A percentile compares a stretch with the other conserved stretches of the same genome.
These are phyloP conservation scores for Aphrophora alni DNA, from an alignment of 2,888 invertebrate genomes.

Conservation along the genomic window DNA sequence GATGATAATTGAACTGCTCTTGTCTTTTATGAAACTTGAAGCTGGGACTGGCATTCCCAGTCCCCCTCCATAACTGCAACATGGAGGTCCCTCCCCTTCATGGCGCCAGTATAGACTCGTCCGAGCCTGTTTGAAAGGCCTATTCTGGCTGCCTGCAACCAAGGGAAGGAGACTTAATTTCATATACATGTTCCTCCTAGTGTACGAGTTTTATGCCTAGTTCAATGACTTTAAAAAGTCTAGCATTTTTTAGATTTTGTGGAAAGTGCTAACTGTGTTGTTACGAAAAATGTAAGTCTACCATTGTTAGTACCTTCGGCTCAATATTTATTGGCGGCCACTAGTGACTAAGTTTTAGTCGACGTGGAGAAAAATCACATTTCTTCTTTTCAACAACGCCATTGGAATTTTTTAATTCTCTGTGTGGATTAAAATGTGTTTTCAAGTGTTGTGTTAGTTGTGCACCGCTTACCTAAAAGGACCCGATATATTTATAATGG, in stretches of 20 bases:
- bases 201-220: slow-evolving; percentile 36
- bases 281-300: neutral
- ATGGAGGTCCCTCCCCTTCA: slow-evolving; percentile 38
- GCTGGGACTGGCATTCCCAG: neutral
- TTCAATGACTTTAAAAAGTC: slow-evolving; percentile 27
- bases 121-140: slow-evolving; percentile 47
- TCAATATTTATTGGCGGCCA: neutral
- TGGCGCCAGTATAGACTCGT: slow-evolving; percentile 46
- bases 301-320: neutral
- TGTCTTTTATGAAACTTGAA: slow-evolving; percentile 2
- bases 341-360: neutral
- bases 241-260: neutral
- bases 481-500: neutral
- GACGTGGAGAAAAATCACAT: neutral
- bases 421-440: slow-evolving; percentile 4
- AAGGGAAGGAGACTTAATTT: slow-evolving; percentile 34
- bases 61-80: slow-evolving; percentile 1
- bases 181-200: slow-evolving; percentile 22
- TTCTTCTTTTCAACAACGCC: neutral
- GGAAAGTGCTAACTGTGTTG: neutral
- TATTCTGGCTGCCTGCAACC: slow-evolving; percentile 40
- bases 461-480: neutral
- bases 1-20: neutral
- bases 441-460: neutral
- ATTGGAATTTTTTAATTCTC: neutral